Evolutionary conservation across 1,140 invertebrate species (phyloP).

Genomic region (Antheraea pernyi): DNA sequence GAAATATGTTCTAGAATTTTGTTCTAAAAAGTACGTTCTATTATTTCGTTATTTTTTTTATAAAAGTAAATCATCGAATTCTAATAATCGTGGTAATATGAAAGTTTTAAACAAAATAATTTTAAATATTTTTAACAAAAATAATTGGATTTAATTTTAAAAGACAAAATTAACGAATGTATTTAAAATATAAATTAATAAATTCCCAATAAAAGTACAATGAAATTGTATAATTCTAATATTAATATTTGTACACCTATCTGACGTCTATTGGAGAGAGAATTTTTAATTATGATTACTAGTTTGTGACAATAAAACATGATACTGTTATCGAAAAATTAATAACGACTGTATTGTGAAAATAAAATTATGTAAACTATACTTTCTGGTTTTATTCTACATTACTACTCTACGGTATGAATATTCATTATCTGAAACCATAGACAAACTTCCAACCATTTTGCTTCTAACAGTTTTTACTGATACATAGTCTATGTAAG

Average conservation of each 20-base stretch:
- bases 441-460: too few relatives aligned
- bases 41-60: background rate
- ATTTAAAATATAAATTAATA: background rate
- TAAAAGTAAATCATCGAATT: background rate
- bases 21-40: background rate
- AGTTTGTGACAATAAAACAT: constrained; percentile 15
- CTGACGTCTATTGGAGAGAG: background rate
- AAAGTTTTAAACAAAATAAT: background rate
- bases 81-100: background rate
- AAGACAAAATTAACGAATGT: background rate
- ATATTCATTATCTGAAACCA: too few relatives aligned
- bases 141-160: background rate
- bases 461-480: too few relatives aligned
- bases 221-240: constrained; percentile 1
- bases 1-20: background rate
- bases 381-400: background rate
- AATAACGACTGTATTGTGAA: constrained; percentile 55
- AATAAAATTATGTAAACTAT: constrained; percentile 54
- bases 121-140: too few relatives aligned
- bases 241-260: background rate
- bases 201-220: background rate
- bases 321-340: constrained; percentile 32
- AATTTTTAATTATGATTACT: background rate
- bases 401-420: too few relatives aligned
- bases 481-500: too few relatives aligned